These are phyloP conservation scores for Cygnus olor DNA, from an alignment of 2,797 vertebrate genomes.

Conservation along the genomic window DNA sequence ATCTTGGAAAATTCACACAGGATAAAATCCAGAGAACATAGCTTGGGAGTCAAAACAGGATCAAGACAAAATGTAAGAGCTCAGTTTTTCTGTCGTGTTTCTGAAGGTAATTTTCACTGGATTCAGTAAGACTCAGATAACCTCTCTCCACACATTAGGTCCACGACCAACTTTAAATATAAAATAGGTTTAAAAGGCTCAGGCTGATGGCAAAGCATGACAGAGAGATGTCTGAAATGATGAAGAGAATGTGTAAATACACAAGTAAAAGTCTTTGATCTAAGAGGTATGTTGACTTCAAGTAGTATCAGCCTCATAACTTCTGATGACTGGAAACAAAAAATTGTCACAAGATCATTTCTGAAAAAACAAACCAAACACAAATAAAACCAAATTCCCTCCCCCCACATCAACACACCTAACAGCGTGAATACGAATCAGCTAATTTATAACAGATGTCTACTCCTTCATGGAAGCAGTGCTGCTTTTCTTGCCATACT, in stretches of 20 bases:
- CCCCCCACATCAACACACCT: rapidly evolving
- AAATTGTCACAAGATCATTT: not conserved
- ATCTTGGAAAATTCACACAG: not conserved
- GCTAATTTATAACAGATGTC: not conserved
- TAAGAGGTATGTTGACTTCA: not conserved
- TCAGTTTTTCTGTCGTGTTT: not conserved
- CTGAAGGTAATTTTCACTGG: not conserved
- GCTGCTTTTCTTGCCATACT: not conserved
- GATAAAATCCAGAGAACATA: not conserved
- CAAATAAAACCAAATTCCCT: not conserved
- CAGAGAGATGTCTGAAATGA: rapidly evolving
- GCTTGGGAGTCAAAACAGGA: not conserved
- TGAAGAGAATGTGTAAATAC: not conserved
- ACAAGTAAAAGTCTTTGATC: not conserved
- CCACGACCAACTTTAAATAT: not conserved
- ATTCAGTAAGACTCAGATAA: not conserved
- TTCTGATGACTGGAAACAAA: not conserved
- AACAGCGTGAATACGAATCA: not conserved
- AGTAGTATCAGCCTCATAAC: not conserved
- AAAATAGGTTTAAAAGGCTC: not conserved
- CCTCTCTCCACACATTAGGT: not conserved
- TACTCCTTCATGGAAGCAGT: not conserved
- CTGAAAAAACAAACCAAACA: not conserved
- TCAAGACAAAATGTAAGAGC: not conserved
- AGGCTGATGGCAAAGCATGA: not conserved